Conservation (phyloP, 2,888 invertebrate genomes). For the Mesorhabditis belari region DNA sequence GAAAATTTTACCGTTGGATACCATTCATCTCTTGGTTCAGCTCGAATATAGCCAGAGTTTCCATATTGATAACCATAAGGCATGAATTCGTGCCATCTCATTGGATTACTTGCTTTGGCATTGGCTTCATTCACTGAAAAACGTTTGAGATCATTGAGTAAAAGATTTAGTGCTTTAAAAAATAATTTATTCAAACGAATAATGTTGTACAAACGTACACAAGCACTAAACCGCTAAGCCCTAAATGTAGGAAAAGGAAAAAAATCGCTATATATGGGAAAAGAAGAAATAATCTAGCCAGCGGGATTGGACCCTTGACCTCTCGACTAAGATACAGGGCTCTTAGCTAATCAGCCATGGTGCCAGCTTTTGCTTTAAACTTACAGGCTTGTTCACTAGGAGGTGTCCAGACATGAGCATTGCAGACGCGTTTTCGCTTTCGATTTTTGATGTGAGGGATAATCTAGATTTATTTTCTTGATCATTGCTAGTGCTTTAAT, state of each 20-base stretch:
- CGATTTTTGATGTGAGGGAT: not conserved
- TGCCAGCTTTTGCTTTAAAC: not conserved
- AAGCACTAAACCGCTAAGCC: no score
- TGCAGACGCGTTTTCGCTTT: conserved; percentile 15
- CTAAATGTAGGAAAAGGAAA: no score
- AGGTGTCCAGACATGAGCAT: conserved; percentile 20
- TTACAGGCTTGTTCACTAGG: conserved; percentile 5
- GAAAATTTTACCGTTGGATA: not conserved
- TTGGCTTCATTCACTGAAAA: not conserved
- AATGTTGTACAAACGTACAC: no score
- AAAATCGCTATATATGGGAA: conserved; percentile 1
- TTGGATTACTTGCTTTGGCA: not conserved
- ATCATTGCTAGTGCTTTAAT: no score
- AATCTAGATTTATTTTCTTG: no score
- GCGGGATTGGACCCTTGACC: no score
- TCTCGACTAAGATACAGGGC: no score
- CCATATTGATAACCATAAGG: not conserved
- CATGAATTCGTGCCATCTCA: not conserved
- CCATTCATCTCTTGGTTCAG: not conserved
- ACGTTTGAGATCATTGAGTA: no score
- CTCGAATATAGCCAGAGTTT: not conserved
- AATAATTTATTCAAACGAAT: no score
- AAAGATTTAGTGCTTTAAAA: no score
- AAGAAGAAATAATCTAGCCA: no score
- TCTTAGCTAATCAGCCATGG: conserved; percentile 10